Evolutionary conservation across 2,797 vertebrate genomes (phyloP).

Genomic region (Sebastolobus altivelis): DNA sequence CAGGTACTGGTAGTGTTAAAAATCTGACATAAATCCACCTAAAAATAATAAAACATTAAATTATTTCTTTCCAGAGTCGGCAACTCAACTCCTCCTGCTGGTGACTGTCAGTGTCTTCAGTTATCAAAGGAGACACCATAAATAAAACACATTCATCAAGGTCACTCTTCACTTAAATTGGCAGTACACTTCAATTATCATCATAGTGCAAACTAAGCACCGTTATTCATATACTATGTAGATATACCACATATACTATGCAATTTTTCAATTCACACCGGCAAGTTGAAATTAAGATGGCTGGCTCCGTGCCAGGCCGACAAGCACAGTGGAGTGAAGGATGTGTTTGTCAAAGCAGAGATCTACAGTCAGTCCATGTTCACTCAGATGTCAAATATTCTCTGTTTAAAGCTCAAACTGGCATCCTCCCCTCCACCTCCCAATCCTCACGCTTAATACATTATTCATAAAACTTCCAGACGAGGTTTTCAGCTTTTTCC

Average conservation of each 20-base stretch:
- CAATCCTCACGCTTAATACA: slow-evolving; percentile 40
- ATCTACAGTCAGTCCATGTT: slow-evolving; percentile 70
- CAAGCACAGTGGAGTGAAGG: slow-evolving; percentile 40
- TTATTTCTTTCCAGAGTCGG: background rate
- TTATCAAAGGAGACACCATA: background rate
- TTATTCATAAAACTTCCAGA: slow-evolving; percentile 63
- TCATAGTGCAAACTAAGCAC: slow-evolving; percentile 7
- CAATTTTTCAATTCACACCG: slow-evolving; percentile 10
- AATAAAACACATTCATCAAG: slow-evolving; percentile 22
- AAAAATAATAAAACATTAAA: background rate
- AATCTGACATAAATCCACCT: slow-evolving; percentile 12
- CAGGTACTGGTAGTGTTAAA: background rate
- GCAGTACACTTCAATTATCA: background rate
- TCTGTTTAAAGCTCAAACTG: slow-evolving; percentile 69
- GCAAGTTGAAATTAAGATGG: slow-evolving; percentile 43
- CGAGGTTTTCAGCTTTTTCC: slow-evolving; percentile 38
- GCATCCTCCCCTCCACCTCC: slow-evolving; percentile 31
- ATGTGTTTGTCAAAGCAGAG: slow-evolving; percentile 62
- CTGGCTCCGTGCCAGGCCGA: slow-evolving; percentile 25
- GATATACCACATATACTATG: background rate
- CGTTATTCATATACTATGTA: background rate
- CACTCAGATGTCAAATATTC: slow-evolving; percentile 67
- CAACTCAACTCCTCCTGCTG: background rate
- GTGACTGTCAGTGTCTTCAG: background rate
- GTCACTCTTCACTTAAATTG: slow-evolving; percentile 20